Percentiles rank a stretch among this genome's conserved stretches.
phyloP scores from a whole-genome alignment of 2,113 vertebrate species.

The Sminthopsis crassicaudata region DNA sequence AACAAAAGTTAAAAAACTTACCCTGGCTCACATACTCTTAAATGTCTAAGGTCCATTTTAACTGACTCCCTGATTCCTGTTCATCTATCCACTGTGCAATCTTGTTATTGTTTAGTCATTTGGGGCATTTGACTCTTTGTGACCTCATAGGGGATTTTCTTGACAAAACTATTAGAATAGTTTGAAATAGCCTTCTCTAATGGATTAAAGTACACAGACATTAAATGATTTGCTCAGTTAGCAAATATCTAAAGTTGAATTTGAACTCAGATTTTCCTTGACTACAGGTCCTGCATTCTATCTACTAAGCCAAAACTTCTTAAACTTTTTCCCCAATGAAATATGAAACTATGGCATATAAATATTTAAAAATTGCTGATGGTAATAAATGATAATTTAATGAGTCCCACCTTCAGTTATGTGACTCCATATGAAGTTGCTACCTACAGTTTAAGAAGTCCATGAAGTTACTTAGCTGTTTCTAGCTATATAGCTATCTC shows the following conservation, averaged over 20 bases:
- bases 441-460: too few relatives aligned
- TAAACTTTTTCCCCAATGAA: too few relatives aligned
- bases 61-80: background rate
- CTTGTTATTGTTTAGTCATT: background rate
- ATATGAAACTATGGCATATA: too few relatives aligned
- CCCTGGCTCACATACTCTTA: background rate
- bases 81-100: background rate
- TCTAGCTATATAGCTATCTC: background rate
- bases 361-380: too few relatives aligned
- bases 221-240: background rate
- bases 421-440: too few relatives aligned
- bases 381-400: too few relatives aligned
- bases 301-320: background rate
- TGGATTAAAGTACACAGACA: too few relatives aligned
- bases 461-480: too few relatives aligned
- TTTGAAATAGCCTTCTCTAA: too few relatives aligned
- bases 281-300: background rate
- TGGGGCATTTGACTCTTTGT: background rate
- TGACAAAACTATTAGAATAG: too few relatives aligned
- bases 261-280: background rate
- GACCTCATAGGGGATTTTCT: background rate
- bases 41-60: background rate
- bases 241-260: background rate
- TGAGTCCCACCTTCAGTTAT: too few relatives aligned
- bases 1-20: background rate